A percentile compares a stretch with the other conserved stretches of the same genome.
These are phyloP conservation scores for Rhinoptilus africanus DNA, from an alignment of 2,113 vertebrate species.

Conservation along the genomic window DNA sequence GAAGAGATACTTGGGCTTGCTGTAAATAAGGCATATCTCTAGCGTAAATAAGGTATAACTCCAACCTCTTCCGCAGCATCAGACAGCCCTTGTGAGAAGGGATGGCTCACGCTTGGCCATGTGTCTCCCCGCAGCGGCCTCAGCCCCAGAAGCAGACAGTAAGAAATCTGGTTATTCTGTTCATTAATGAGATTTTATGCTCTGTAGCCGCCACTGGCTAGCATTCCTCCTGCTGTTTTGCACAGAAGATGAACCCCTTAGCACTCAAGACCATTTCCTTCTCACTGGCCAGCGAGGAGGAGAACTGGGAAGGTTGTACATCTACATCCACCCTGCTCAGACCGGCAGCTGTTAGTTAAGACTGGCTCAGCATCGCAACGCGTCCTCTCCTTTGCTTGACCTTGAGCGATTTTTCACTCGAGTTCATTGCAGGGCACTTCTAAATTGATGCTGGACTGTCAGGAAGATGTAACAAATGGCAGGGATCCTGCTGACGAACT, in stretches of 20 bases:
- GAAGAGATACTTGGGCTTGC: not conserved
- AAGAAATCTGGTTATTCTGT: not conserved
- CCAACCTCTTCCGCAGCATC: not conserved
- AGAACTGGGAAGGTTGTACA: not conserved
- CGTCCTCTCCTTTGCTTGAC: slow-evolving; percentile 7
- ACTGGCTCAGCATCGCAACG: not conserved
- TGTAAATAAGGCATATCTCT: not conserved
- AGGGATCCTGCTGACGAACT: slow-evolving; percentile 12
- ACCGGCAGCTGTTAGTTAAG: not conserved
- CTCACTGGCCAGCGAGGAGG: not conserved
- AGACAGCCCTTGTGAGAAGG: not conserved
- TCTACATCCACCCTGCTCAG: not conserved
- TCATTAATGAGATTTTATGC: not conserved
- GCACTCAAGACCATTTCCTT: not conserved
- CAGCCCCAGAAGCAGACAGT: not conserved
- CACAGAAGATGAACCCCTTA: not conserved
- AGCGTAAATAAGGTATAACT: not conserved
- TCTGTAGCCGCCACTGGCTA: not conserved
- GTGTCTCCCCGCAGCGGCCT: rapidly evolving
- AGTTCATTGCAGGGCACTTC: slow-evolving; percentile 35
- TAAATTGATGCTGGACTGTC: slow-evolving; percentile 23
- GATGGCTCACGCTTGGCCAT: not conserved
- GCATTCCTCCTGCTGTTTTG: not conserved
- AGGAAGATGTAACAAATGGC: slow-evolving; percentile 46
- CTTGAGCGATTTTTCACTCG: not conserved